Evolutionary conservation across 2,797 vertebrate species (phyloP).

Genomic region (Acropternis orthonyx): DNA sequence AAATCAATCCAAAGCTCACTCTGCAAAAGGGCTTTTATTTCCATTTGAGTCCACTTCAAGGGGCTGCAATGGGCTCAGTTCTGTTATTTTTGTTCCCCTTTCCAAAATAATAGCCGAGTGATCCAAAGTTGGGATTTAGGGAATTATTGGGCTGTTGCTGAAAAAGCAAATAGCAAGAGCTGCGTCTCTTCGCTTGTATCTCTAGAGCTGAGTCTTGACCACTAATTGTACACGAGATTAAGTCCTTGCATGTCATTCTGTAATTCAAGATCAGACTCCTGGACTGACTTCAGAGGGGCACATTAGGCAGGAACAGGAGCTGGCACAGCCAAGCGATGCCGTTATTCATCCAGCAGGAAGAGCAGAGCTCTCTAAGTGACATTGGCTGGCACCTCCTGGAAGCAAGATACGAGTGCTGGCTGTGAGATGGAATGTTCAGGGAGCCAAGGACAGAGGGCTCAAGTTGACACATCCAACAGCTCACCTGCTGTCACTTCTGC

Average conservation of each 20-base stretch:
- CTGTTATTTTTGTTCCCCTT: slow-evolving; percentile 53
- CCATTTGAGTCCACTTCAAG: slow-evolving; percentile 78
- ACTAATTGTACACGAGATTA: slow-evolving; percentile 6
- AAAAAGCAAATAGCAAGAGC: background rate
- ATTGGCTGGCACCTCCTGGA: background rate
- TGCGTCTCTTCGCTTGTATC: background rate
- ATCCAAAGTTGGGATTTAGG: slow-evolving; percentile 53
- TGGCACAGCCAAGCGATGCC: background rate
- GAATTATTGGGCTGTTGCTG: slow-evolving; percentile 2
- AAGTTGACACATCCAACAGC: accelerated
- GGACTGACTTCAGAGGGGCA: slow-evolving; percentile 23
- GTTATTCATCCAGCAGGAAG: background rate
- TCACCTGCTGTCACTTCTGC: background rate
- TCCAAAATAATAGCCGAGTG: background rate
- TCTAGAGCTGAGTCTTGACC: slow-evolving; percentile 4
- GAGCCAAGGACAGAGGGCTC: background rate
- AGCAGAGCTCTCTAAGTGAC: background rate
- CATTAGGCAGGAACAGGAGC: background rate
- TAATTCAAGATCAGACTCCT: slow-evolving; percentile 8
- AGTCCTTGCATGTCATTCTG: background rate
- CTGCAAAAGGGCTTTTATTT: slow-evolving; percentile 73
- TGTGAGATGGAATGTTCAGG: background rate
- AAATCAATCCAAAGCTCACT: slow-evolving; percentile 69
- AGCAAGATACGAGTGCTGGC: background rate
- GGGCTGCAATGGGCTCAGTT: slow-evolving; percentile 33